Evolutionary conservation across 2,113 vertebrate species (phyloP).

Genomic region (Bos taurus): DNA sequence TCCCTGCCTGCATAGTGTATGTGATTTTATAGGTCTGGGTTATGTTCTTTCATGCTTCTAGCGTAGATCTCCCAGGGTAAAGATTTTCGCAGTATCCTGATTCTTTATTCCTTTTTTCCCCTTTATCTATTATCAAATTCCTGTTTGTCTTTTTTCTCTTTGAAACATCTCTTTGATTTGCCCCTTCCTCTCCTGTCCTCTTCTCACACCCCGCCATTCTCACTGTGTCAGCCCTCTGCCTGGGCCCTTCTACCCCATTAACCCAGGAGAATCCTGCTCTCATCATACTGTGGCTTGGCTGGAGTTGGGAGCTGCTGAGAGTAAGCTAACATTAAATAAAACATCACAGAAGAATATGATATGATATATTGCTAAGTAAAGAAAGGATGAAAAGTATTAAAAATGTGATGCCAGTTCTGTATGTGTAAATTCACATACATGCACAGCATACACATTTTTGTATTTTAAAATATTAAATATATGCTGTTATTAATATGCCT

Average conservation of each 20-base stretch:
- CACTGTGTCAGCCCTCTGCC: background rate
- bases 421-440: background rate
- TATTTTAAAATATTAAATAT: background rate
- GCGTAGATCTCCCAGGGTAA: background rate
- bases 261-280: background rate
- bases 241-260: background rate
- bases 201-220: background rate
- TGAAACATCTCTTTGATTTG: background rate
- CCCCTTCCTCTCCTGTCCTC: background rate
- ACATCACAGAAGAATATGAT: background rate
- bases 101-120: background rate
- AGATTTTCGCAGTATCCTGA: background rate
- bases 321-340: background rate
- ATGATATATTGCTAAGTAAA: background rate
- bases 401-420: background rate
- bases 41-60: background rate
- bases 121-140: background rate
- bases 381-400: background rate
- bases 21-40: background rate
- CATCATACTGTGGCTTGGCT: background rate
- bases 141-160: background rate
- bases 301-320: background rate
- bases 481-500: background rate
- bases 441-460: background rate
- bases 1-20: background rate